Conservation (phyloP, 2,113 vertebrate genomes). For the Myrmecophaga tridactyla region DNA sequence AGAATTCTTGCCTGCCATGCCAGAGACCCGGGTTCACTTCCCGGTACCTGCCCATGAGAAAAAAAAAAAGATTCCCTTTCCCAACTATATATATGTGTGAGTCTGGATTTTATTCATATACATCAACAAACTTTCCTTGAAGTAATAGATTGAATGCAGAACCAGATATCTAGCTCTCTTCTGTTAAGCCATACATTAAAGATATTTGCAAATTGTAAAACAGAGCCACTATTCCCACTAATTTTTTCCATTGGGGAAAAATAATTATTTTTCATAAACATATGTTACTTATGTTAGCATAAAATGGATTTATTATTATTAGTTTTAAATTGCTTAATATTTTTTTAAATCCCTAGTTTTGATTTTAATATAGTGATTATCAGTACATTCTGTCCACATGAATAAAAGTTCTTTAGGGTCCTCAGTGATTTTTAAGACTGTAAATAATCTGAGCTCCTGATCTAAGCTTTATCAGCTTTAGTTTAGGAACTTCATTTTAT, state of each 20-base stretch:
- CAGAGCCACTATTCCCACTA: not conserved
- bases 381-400: not conserved
- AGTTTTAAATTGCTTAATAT: not conserved
- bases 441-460: not conserved
- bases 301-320: not conserved
- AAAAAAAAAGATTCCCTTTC: not conserved
- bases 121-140: not conserved
- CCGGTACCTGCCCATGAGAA: no score
- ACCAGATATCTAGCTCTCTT: not conserved
- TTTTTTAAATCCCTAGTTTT: slow-evolving; percentile 9
- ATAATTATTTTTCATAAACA: not conserved
- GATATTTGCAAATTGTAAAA: not conserved
- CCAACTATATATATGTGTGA: not conserved
- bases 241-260: slow-evolving; percentile 8
- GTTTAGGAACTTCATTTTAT: not conserved
- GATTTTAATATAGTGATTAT: not conserved
- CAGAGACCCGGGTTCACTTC: no score
- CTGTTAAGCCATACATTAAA: not conserved
- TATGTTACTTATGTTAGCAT: not conserved
- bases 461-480: not conserved
- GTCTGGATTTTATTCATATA: not conserved
- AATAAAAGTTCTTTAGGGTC: not conserved
- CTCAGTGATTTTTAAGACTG: not conserved
- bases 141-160: not conserved
- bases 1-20: no score